phyloP scores from a whole-genome alignment of 2,113 vertebrate species.

The Callopanchax toddi region DNA sequence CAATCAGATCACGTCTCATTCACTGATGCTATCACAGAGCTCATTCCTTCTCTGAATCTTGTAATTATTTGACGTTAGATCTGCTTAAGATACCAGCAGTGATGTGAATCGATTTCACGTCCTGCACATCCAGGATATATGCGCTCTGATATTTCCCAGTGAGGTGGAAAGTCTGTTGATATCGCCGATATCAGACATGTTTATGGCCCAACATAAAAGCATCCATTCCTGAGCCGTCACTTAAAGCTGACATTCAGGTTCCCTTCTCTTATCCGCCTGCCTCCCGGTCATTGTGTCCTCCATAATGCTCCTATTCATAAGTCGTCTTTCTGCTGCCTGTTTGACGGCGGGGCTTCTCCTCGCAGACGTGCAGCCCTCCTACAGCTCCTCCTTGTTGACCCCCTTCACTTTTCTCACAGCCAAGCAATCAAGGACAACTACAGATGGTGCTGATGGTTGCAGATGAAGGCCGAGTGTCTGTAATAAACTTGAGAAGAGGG shows the following conservation, averaged over 20 bases:
- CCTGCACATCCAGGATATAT: conserved; percentile 8
- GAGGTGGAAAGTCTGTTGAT: neutral
- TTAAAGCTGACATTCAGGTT: conserved; percentile 57
- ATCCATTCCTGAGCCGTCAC: conserved; percentile 33
- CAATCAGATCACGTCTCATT: neutral
- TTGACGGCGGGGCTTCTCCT: conserved; percentile 40
- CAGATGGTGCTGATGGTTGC: conserved; percentile 50
- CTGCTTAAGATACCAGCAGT: conserved; percentile 6
- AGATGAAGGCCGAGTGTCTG: conserved; percentile 15
- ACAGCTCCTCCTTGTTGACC: conserved; percentile 50
- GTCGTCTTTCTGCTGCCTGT: conserved; percentile 24
- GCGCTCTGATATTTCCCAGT: neutral
- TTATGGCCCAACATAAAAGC: conserved; percentile 13
- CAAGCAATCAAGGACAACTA: conserved; percentile 50
- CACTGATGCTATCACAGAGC: neutral
- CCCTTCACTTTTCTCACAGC: conserved; percentile 22
- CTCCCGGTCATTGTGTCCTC: conserved; percentile 42
- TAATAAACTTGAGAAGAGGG: conserved; percentile 2
- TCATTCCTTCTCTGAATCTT: conserved; percentile 2
- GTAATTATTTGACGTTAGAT: conserved; percentile 7
- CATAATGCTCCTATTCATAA: conserved; percentile 48
- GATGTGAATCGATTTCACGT: conserved; percentile 8
- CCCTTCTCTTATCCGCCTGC: conserved; percentile 20
- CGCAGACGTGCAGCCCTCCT: conserved; percentile 23
- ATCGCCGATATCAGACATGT: neutral